Evolutionary conservation across 2,113 vertebrate species (phyloP).

Genomic region (Xenopus tropicalis): UCB_Xtro_10.0 CM004444.2:154382001-154382500

Average conservation of each 20-base stretch:
- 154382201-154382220: conserved; percentile 17
- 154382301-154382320: conserved; percentile 31
- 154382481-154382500: background rate
- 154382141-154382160: too few relatives aligned
- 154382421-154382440: background rate
- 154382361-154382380: conserved; percentile 22
- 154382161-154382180: too few relatives aligned
- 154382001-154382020: too few relatives aligned
- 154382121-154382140: too few relatives aligned
- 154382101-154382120: too few relatives aligned
- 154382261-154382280: conserved; percentile 9
- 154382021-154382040: too few relatives aligned
- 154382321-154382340: conserved; percentile 10
- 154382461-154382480: background rate
- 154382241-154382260: conserved; percentile 6
- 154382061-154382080: too few relatives aligned
- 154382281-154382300: conserved; percentile 25
- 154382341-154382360: conserved; percentile 11
- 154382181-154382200: conserved; percentile 3
- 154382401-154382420: background rate
- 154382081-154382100: too few relatives aligned
- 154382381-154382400: conserved; percentile 2
- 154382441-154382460: too few relatives aligned
- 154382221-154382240: background rate
- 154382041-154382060: too few relatives aligned